Conservation (phyloP, 2,888 invertebrate species). For the Dendrolimus pini region DNA sequence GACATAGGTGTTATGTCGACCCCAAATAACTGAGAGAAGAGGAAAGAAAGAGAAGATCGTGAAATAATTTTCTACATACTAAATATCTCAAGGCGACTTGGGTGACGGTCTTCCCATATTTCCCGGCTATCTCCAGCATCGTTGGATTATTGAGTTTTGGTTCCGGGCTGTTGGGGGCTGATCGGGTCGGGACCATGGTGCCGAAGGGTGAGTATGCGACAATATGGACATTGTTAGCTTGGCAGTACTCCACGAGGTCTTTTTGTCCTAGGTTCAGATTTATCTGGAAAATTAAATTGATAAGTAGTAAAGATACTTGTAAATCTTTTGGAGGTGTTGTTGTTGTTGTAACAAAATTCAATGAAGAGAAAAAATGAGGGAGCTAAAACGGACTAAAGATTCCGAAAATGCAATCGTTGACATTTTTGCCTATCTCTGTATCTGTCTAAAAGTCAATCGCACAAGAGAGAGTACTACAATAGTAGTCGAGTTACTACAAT, state of each 20-base stretch:
- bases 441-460: too few species aligned
- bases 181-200: slow-evolving; percentile 63
- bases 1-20: too few species aligned
- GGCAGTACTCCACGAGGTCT: slow-evolving; percentile 80
- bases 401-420: too few species aligned
- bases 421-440: slow-evolving; percentile 3
- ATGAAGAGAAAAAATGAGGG: too few species aligned
- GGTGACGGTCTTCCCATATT: slow-evolving; percentile 79
- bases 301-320: too few species aligned
- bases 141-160: slow-evolving; percentile 71
- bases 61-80: slow-evolving; percentile 16
- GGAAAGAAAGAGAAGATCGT: neutral
- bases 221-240: slow-evolving; percentile 72
- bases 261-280: slow-evolving; percentile 81
- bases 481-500: too few species aligned
- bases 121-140: slow-evolving; percentile 74
- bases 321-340: slow-evolving; percentile 13
- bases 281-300: slow-evolving; percentile 27
- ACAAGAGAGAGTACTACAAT: slow-evolving; percentile 2
- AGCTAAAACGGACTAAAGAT: too few species aligned
- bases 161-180: slow-evolving; percentile 58
- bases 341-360: too few species aligned
- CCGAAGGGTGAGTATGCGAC: slow-evolving; percentile 83
- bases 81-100: slow-evolving; percentile 63
- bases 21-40: too few species aligned